A percentile compares a stretch with the other conserved stretches of the same genome.
Conservation (phyloP, 2,113 vertebrate genomes). For the Herpetotheres cachinnans region DNA sequence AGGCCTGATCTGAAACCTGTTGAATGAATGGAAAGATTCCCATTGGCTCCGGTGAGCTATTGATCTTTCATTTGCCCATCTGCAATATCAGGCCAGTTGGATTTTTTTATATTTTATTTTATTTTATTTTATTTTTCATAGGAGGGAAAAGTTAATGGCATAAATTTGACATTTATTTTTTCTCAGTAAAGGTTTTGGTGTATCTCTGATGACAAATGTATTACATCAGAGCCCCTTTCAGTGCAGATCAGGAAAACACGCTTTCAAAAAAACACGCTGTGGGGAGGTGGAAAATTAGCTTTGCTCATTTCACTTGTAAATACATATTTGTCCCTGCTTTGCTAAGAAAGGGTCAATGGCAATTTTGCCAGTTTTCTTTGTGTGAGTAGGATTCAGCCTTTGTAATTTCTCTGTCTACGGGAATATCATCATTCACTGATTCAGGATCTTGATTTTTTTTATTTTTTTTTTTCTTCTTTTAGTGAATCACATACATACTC, state of each 20-base stretch:
- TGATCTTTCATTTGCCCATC: neutral
- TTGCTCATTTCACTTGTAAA: constrained; percentile 8
- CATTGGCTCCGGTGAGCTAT: neutral
- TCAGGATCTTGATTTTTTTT: neutral
- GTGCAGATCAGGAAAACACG: neutral
- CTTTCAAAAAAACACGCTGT: neutral
- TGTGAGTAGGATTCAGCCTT: neutral
- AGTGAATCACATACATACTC: constrained; percentile 46
- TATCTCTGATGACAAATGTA: neutral
- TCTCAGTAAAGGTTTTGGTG: neutral
- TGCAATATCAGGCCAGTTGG: neutral
- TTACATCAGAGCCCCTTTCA: neutral
- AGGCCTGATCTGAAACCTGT: constrained; percentile 25
- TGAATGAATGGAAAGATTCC: constrained; percentile 21
- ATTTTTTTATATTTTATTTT: neutral
- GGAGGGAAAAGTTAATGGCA: neutral
- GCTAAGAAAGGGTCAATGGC: neutral
- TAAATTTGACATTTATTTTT: neutral
- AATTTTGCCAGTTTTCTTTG: neutral
- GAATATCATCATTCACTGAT: constrained; percentile 44
- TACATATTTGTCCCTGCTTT: neutral
- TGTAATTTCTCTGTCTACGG: neutral
- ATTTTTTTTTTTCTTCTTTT: neutral
- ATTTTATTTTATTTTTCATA: neutral
- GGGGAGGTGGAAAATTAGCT: neutral